phyloP scores from a whole-genome alignment of 2,888 invertebrate species.

The Iselma pallidipennis region DNA sequence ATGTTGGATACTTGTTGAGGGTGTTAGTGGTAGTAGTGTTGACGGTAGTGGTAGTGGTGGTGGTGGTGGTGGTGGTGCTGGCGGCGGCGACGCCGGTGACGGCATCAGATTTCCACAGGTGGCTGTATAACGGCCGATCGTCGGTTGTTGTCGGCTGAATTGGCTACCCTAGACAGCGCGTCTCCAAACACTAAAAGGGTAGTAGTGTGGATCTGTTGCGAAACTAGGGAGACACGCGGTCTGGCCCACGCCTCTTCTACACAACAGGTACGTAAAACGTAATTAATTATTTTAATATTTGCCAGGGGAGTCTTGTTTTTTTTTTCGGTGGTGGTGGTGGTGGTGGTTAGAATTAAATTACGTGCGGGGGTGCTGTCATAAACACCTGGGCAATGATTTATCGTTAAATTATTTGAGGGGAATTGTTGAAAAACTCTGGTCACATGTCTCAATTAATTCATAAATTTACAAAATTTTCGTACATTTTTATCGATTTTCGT shows the following conservation, averaged over 20 bases:
- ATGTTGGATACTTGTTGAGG: background rate
- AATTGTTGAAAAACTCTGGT: too few species aligned
- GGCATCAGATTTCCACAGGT: constrained; percentile 30
- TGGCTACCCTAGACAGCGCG: constrained; percentile 33
- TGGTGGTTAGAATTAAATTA: too few species aligned
- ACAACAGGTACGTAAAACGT: constrained; percentile 19
- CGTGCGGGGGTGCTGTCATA: too few species aligned
- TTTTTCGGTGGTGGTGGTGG: too few species aligned
- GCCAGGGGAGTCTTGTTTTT: too few species aligned
- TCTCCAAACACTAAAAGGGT: constrained; percentile 16
- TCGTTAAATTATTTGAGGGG: too few species aligned
- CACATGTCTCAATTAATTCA: too few species aligned
- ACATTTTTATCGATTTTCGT: too few species aligned
- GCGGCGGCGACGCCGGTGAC: background rate
- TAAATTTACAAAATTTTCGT: too few species aligned
- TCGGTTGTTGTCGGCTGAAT: constrained; percentile 32
- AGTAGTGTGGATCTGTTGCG: constrained; percentile 29
- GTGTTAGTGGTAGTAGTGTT: background rate
- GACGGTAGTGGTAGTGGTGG: background rate
- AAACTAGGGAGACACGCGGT: constrained; percentile 27
- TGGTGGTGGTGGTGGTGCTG: background rate
- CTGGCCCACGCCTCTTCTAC: constrained; percentile 11
- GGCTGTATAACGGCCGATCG: constrained; percentile 28
- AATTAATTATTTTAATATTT: background rate
- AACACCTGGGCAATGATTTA: too few species aligned